Conservation (phyloP, 92 coral and sea anemone species). For the Anthopleura xanthogrammica region DNA sequence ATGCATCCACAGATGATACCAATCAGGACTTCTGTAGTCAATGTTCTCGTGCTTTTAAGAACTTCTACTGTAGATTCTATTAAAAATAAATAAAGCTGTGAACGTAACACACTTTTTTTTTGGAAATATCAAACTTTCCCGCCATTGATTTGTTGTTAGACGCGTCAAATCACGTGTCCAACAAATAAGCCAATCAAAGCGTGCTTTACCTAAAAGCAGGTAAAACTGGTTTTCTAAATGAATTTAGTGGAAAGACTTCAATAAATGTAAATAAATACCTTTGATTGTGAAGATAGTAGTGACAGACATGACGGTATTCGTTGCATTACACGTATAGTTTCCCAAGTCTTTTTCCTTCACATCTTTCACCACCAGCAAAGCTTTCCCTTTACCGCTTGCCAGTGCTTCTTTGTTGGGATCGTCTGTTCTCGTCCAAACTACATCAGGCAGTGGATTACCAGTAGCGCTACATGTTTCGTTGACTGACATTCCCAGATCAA, state of each 20-base stretch:
- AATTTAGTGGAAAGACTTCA: neutral
- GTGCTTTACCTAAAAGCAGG: neutral
- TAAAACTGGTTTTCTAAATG: neutral
- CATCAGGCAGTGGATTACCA: conserved; percentile 69
- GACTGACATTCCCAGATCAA: conserved; percentile 15
- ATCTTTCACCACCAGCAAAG: conserved; percentile 22
- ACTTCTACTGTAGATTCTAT: neutral
- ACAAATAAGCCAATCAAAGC: too few species aligned
- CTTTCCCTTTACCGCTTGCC: conserved; percentile 17
- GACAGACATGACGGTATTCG: conserved; percentile 35
- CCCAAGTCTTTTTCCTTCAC: conserved; percentile 47
- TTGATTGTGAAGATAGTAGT: conserved; percentile 4
- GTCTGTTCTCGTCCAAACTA: conserved; percentile 49
- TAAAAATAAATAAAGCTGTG: neutral
- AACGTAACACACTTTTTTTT: neutral
- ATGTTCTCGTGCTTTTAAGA: neutral
- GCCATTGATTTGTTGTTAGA: too few species aligned
- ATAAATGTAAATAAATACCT: neutral
- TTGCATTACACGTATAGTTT: conserved; percentile 61
- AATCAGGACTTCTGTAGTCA: conserved; percentile 27
- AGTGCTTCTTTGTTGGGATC: conserved; percentile 12
- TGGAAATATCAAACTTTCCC: too few species aligned
- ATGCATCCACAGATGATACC: conserved; percentile 52
- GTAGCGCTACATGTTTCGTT: conserved; percentile 57
- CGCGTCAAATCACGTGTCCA: too few species aligned